Base-by-base conservation (phyloP, 2,113 vertebrate species). In the Lutjanus erythropterus region DNA sequence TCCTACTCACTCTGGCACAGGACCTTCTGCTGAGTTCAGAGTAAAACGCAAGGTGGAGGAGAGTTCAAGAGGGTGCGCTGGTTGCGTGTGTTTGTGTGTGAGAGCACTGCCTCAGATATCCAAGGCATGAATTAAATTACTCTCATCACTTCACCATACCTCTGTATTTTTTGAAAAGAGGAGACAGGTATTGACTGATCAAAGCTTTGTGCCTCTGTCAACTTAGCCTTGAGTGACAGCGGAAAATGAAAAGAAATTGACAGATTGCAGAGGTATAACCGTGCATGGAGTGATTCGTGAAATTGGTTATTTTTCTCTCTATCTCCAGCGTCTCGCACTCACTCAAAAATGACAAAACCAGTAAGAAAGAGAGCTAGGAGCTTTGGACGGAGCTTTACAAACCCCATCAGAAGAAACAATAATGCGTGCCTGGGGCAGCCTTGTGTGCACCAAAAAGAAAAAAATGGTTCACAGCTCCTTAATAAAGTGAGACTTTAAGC, bases 231-330 rank as follows among this genome's bases (percentile, higher is more conserved):
- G 86, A 73, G 39, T 50, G 55, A 75, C 55, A 66, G 72, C 58
- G n/a, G 77, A 76, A 86, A 83, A 78, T 80, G 76, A 83, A 86
- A 87, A 81, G 68, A 84, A 86, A 89, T 76, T 55, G 75, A 80
- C 35, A 55, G 81, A 85, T 72, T 72, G 75, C 58, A 16, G 68
- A 84, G 82, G 75, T 80, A 59, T 52, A 42, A 71, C 73, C 67
- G 47, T 91, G 88, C 92, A 90, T 90, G 89, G 86, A 86, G 71
- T 80, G 83, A 86, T 78, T 88, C 27, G 68, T 89, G 88, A 89
- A 90, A 90, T 87, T 81, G 87, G 35, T 85, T 90, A 23, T 86
- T 87, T 89, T 86, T 85, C 58, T 75, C 84, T 86, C 69, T 78
- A 74, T 89, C 55, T 78, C 72, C 72, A 78, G 76, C 65, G 49